Evolutionary conservation across 37 sponge, comb jelly and placozoan genomes (phyloP).

Genomic region (Beroe ovata): DNA sequence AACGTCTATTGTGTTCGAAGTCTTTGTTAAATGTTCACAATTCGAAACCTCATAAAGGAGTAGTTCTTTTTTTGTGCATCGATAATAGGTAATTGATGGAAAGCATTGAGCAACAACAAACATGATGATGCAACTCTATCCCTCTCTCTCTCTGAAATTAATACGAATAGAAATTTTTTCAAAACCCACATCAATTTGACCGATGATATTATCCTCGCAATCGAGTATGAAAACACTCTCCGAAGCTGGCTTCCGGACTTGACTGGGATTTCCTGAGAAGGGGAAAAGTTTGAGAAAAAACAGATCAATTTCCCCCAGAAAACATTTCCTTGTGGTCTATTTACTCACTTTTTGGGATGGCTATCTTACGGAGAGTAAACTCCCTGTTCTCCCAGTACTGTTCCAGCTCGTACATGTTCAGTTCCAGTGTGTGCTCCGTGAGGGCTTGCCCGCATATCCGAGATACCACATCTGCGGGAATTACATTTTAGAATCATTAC

Average conservation of each 20-base stretch:
- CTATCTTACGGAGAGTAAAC: constrained; percentile 58
- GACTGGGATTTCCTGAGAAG: constrained; percentile 1
- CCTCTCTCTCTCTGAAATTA: too few relatives aligned
- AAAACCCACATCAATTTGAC: constrained; percentile 39
- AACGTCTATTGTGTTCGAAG: too few relatives aligned
- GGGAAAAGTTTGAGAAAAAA: not conserved
- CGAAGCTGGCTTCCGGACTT: constrained; percentile 18
- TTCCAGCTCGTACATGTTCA: constrained; percentile 47
- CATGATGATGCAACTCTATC: too few relatives aligned
- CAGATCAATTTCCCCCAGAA: not conserved
- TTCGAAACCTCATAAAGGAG: too few relatives aligned
- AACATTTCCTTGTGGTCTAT: not conserved
- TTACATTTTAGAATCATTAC: too few relatives aligned
- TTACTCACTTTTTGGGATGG: constrained; percentile 41
- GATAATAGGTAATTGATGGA: too few relatives aligned
- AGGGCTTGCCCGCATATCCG: constrained; percentile 63
- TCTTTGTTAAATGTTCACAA: too few relatives aligned
- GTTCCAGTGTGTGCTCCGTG: constrained; percentile 58
- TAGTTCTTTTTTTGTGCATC: too few relatives aligned
- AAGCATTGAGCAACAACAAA: too few relatives aligned
- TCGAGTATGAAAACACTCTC: constrained; percentile 61
- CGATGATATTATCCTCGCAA: constrained; percentile 35
- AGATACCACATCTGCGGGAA: constrained; percentile 57
- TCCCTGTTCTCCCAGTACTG: constrained; percentile 59
- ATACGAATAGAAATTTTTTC: too few relatives aligned